These are phyloP conservation scores for Zelostemma sp. DNA, from an alignment of 1,140 invertebrate genomes.

Conservation along the genomic window DNA sequence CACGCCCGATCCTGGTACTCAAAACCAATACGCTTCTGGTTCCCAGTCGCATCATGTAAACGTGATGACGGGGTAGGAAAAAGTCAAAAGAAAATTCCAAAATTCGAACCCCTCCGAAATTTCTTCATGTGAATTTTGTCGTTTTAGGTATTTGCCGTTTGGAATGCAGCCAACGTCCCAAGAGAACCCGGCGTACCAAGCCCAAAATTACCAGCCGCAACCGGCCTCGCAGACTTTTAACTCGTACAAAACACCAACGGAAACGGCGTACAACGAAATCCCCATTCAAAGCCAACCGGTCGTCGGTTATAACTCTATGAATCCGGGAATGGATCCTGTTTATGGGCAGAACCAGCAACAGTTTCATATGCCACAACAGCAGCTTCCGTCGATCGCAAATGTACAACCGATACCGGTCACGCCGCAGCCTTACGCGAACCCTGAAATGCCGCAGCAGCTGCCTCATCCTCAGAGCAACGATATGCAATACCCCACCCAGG, in stretches of 20 bases:
- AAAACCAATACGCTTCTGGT: constrained; percentile 24
- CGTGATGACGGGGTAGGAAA: neutral
- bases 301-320: neutral
- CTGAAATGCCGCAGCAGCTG: constrained; percentile 18
- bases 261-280: neutral
- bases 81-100: too few relatives aligned
- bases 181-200: neutral
- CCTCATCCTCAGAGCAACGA: neutral
- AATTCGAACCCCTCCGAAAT: too few relatives aligned
- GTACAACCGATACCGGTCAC: neutral
- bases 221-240: neutral
- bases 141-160: neutral
- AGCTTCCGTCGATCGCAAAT: neutral
- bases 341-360: neutral
- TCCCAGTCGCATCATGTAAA: constrained; percentile 23
- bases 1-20: constrained; percentile 11
- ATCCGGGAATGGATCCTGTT: neutral
- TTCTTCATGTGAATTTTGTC: neutral
- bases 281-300: neutral
- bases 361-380: neutral
- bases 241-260: neutral
- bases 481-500: constrained; percentile 7
- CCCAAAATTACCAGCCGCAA: neutral
- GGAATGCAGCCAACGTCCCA: constrained; percentile 1
- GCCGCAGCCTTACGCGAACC: neutral